phyloP scores from a whole-genome alignment of 2,113 vertebrate species.

The Bubo bubo region DNA sequence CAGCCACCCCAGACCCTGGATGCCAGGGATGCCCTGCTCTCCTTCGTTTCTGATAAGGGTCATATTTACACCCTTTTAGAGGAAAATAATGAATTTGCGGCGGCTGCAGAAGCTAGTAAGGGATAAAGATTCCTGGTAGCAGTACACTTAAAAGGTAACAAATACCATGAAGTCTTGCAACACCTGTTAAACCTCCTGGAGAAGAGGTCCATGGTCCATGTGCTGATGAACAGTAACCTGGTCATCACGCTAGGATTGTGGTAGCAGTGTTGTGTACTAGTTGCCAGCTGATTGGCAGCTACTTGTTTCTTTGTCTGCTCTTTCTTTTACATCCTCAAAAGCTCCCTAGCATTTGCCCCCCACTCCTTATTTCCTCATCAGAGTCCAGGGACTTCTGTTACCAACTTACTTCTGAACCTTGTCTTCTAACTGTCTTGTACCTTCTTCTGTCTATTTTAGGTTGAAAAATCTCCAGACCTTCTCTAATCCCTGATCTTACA shows the following conservation, averaged over 20 bases:
- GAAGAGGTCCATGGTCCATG: neutral
- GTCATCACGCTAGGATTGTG: rapidly evolving
- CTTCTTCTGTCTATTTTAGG: neutral
- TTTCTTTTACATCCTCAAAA: neutral
- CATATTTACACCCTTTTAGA: neutral
- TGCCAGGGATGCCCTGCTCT: rapidly evolving
- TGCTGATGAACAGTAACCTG: neutral
- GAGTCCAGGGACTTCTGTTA: neutral
- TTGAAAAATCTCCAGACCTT: neutral
- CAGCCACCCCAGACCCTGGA: neutral
- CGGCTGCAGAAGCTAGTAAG: neutral
- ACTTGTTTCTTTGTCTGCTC: neutral
- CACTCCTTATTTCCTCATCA: neutral
- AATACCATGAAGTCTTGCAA: neutral
- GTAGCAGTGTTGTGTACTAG: neutral
- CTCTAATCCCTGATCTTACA: neutral
- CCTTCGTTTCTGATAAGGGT: neutral
- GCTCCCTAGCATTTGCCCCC: neutral
- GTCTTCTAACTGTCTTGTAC: neutral
- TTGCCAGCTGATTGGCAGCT: neutral
- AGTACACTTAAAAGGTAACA: rapidly evolving
- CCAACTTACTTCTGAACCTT: neutral
- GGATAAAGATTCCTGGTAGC: neutral
- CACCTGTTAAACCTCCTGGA: neutral
- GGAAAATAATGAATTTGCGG: rapidly evolving